phyloP scores from a whole-genome alignment of 2,797 vertebrate species.

The Sparidentex hasta region DNA sequence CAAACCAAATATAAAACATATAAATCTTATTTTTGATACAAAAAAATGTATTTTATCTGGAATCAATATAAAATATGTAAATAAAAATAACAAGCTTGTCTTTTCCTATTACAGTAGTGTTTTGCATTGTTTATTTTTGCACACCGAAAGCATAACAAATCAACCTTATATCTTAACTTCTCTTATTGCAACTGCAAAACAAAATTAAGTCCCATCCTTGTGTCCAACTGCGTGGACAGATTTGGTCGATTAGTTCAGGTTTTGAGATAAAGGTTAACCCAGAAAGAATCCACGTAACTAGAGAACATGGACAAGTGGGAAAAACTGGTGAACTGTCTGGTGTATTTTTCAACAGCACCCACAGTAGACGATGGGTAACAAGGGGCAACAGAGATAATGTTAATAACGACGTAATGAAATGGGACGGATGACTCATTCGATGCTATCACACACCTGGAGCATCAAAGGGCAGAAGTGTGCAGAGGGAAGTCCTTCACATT shows the following conservation, averaged over 20 bases:
- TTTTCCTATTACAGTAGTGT: too few species aligned
- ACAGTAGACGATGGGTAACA: conserved; percentile 34
- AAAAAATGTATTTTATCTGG: too few species aligned
- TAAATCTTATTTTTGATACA: too few species aligned
- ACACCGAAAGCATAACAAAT: not conserved
- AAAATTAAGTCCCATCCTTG: not conserved
- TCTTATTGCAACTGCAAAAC: not conserved
- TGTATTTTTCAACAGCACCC: conserved; percentile 16
- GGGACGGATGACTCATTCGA: conserved; percentile 67
- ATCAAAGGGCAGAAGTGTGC: conserved; percentile 72
- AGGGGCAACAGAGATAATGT: conserved; percentile 62
- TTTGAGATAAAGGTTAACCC: not conserved
- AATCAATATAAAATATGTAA: too few species aligned
- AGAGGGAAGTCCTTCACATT: conserved; percentile 36
- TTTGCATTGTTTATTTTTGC: conserved; percentile 2
- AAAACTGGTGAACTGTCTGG: not conserved
- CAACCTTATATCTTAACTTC: not conserved
- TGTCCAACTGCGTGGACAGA: not conserved
- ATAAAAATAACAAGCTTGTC: too few species aligned
- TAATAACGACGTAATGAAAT: conserved; percentile 79
- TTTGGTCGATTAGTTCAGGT: conserved; percentile 3
- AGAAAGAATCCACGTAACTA: not conserved
- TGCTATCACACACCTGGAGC: conserved; percentile 83
- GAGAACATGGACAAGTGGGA: not conserved
- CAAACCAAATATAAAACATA: too few species aligned